These are phyloP conservation scores for Axis porcinus DNA, from an alignment of 2,113 vertebrate species.

Conservation along the genomic window DNA sequence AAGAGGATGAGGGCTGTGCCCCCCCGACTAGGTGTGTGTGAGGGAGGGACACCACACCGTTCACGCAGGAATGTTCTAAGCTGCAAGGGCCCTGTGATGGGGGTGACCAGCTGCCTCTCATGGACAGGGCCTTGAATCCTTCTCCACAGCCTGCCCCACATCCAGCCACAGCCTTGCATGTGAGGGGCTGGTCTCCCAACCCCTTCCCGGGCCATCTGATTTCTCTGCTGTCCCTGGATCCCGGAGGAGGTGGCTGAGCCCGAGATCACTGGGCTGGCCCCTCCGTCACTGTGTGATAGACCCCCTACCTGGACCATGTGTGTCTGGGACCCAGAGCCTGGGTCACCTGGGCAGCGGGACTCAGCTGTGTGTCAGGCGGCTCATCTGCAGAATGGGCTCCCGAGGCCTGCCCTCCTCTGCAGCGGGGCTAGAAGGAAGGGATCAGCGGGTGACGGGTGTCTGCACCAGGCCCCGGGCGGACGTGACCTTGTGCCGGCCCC, in stretches of 20 bases:
- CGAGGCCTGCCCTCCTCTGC: fast-evolving
- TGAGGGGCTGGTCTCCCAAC: fast-evolving
- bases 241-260: not conserved
- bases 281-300: no score
- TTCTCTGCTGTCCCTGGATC: not conserved
- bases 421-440: not conserved
- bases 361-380: not conserved
- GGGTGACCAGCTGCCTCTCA: fast-evolving
- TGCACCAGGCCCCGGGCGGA: fast-evolving
- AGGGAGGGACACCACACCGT: fast-evolving
- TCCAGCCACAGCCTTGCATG: fast-evolving
- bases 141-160: fast-evolving
- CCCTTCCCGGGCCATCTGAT: not conserved
- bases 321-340: no score
- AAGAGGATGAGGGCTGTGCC: not conserved
- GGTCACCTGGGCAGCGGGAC: no score
- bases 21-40: not conserved
- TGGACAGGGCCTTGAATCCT: no score
- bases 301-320: fast-evolving
- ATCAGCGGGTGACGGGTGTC: fast-evolving
- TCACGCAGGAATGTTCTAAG: fast-evolving
- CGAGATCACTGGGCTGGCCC: fast-evolving
- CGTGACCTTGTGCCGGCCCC: fast-evolving
- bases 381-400: not conserved
- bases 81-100: fast-evolving